Conservation (phyloP, 2,888 invertebrate genomes). For the Cancer borealis region DNA sequence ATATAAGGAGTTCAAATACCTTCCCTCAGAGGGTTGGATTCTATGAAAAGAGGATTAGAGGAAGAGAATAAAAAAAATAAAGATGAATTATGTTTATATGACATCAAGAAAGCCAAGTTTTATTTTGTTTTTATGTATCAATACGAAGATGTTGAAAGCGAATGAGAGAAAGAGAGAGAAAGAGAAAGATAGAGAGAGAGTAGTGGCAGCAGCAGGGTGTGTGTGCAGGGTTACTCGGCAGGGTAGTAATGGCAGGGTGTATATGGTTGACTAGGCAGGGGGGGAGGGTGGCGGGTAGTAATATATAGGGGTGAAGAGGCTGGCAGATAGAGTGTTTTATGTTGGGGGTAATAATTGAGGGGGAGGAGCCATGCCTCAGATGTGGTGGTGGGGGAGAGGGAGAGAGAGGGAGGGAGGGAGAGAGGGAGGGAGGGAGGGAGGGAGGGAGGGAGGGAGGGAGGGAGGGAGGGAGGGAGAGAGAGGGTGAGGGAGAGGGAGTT, state of each 20-base stretch:
- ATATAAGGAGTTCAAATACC: too few species aligned
- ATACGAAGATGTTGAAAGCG: too few species aligned
- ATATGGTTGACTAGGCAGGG: background rate
- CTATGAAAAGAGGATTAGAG: too few species aligned
- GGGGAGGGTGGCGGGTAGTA: background rate
- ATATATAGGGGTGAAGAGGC: background rate
- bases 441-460: too few species aligned
- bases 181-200: background rate
- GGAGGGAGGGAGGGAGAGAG: too few species aligned
- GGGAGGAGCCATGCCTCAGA: background rate
- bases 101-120: too few species aligned
- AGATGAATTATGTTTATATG: too few species aligned
- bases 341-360: background rate
- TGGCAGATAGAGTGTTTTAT: background rate
- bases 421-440: background rate
- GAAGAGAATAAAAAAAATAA: too few species aligned
- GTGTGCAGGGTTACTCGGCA: background rate
- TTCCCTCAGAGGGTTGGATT: too few species aligned
- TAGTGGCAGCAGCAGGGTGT: background rate
- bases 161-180: too few species aligned
- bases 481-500: background rate
- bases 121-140: too few species aligned
- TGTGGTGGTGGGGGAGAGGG: background rate
- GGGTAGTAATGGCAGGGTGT: background rate
- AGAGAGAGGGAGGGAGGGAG: background rate